phyloP scores from a whole-genome alignment of 2,797 vertebrate genomes.

The Sylvia borin region DNA sequence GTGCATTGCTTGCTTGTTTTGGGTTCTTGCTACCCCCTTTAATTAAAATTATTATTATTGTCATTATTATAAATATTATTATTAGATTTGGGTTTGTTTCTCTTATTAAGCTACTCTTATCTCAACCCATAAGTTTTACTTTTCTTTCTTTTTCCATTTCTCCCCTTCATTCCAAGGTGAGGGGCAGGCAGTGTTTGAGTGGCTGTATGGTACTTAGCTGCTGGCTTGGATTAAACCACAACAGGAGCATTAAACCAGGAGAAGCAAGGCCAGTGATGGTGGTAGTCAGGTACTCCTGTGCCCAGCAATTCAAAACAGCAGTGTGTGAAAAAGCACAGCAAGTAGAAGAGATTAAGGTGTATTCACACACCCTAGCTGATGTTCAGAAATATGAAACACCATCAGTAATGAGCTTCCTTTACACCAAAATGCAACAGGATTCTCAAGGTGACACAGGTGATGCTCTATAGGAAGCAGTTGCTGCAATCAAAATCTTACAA shows the following conservation, averaged over 20 bases:
- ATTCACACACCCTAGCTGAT: not conserved
- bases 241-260: not conserved
- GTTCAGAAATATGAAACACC: not conserved
- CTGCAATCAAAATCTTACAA: not conserved
- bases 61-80: not conserved
- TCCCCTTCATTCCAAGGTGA: not conserved
- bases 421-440: not conserved
- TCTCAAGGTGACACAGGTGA: not conserved
- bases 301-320: not conserved
- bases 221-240: not conserved
- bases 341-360: not conserved
- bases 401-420: not conserved
- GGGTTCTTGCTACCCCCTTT: not conserved
- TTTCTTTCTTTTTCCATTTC: not conserved
- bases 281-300: not conserved
- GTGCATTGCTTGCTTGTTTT: not conserved
- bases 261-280: not conserved
- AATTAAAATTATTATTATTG: not conserved
- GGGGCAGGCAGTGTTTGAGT: accelerated
- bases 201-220: accelerated
- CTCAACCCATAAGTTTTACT: not conserved
- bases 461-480: not conserved
- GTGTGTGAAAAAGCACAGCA: not conserved
- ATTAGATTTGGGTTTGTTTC: not conserved
- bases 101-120: not conserved